Evolutionary conservation across 2,113 vertebrate species (phyloP), one percentile per base, ranked within the genome.

Genomic region (Rhegmatorhina hoffmannsi): DNA sequence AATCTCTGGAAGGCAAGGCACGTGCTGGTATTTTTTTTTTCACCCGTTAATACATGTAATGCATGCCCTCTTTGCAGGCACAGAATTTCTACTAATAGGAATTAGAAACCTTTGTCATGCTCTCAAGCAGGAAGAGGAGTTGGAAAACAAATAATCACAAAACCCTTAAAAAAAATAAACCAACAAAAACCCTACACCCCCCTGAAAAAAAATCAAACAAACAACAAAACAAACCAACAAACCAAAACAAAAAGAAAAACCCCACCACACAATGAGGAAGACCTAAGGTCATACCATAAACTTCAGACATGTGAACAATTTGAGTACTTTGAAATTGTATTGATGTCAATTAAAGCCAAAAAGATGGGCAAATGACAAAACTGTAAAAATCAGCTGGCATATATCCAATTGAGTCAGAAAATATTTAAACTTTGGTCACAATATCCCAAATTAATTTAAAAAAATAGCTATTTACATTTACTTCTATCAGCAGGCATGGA

Each of bases 41-140:
- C 8, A 13, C 26, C 15, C 11, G 34, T 89, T 94, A 43, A 43
- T 43, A 43, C 40, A 43, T 43, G 40, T 88, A 95, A 59, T 91
- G 92, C 80, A 72, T 52, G 7, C 79, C 72, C 47, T 95, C 49
- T 95, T 96, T 95, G 59, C 70, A 91, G 83, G 74, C 43, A 69
- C 86, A 94, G 87, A 53, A 66, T 70, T 96, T 96, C 63, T 73
- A 59, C 49, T 78, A 68, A 90, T 46, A 92, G 62, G 67, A 91
- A 98, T 94, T 97, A 25, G 28, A 94, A 90, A 85, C 62, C 75
- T 92, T 94, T 94, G 59, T 83, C 60, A 72, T 73, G 29, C 25
- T 72, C 50, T 83, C 31, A 76, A 56, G 60, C 46, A 91, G 56
- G 23, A 38, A 50, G 6, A 43, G 20, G 10, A 67, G 14, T 46